Base-by-base conservation (phyloP, 2,888 invertebrate genomes). In the Chironomus tentans region DNA sequence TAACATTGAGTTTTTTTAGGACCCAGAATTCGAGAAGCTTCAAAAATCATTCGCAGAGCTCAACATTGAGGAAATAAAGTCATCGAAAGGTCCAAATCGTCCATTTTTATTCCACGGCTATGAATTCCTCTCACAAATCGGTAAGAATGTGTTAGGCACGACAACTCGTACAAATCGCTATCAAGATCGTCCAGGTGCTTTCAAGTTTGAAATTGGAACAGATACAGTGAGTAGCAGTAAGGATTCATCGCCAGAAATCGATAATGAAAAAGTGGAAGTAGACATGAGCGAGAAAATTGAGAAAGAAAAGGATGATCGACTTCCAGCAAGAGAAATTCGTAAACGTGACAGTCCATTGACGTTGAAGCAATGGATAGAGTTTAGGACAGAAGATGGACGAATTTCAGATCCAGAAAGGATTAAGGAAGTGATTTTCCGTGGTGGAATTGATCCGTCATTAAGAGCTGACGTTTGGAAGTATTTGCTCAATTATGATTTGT, bases 391-490 rank as follows among this genome's bases (percentile, higher is more conserved):
- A 2, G 91, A 94, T 77, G 97, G 97, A 0, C 87, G 91, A 81
- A 88, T 98, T 56, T 88, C 86, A 68, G 91, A 96, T 81, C 87
- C 91, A 0, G 91, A 92, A 7, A 88, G 90, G 6, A 87, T 97
- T 0, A 93, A 91, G 82, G 89, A 92, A 80, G 89, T 93, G 69
- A 93, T 99, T 81, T 98, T 97, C 83, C 90, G 92, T 85, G 98
- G 98, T 81, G 97, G 97, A 72, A 88, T 97, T 22, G 89, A 89
- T 12, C 89, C 90, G 76, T 86, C 88, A 3, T 86, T 97, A 78
- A 86, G 97, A 15, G 86, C 87, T 15, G 92, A 93, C 79, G 94
- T 96, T 0, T 99, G 98, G 98, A 98, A 97, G 82, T 98, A 92
- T 83, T 87, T 99, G 3, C 86, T 99, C 0, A 92, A 93, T 79